These are phyloP conservation scores for Falco novaeseelandiae DNA, from an alignment of 2,797 vertebrate species.

Conservation along the genomic window DNA sequence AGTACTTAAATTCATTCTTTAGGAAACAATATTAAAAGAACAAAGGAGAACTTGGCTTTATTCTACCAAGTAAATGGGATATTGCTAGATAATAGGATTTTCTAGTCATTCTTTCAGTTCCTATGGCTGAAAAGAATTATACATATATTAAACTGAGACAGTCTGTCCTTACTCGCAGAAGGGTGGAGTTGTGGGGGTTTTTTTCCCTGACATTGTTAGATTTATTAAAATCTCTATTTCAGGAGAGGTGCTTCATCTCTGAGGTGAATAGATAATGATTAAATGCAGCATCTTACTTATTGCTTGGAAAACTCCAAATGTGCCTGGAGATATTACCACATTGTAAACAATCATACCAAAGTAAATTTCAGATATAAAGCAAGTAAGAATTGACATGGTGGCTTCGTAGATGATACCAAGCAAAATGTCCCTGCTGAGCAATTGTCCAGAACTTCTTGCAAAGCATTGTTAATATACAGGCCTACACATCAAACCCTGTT, in stretches of 20 bases:
- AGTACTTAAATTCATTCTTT: constrained; percentile 14
- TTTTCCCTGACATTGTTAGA: background rate
- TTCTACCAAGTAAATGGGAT: background rate
- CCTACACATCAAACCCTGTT: background rate
- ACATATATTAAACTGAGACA: background rate
- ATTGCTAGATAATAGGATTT: background rate
- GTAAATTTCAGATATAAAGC: background rate
- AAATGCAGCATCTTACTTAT: constrained; percentile 4
- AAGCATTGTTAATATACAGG: background rate
- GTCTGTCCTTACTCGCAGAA: background rate
- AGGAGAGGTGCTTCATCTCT: background rate
- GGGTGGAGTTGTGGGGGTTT: background rate
- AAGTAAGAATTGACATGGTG: background rate
- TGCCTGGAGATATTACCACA: background rate
- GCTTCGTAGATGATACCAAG: background rate
- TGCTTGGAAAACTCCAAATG: constrained; percentile 16
- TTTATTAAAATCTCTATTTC: constrained; percentile 59
- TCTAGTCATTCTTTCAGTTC: constrained; percentile 3
- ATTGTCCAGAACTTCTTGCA: background rate
- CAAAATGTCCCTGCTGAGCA: background rate
- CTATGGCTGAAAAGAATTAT: background rate
- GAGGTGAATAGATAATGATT: background rate
- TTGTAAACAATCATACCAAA: constrained; percentile 17
- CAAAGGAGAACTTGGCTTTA: background rate
- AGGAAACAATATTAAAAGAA: constrained; percentile 35